Percentiles rank a stretch among this genome's conserved stretches.
phyloP scores from a whole-genome alignment of 2,797 vertebrate genomes.

The Scarus forsteni region DNA sequence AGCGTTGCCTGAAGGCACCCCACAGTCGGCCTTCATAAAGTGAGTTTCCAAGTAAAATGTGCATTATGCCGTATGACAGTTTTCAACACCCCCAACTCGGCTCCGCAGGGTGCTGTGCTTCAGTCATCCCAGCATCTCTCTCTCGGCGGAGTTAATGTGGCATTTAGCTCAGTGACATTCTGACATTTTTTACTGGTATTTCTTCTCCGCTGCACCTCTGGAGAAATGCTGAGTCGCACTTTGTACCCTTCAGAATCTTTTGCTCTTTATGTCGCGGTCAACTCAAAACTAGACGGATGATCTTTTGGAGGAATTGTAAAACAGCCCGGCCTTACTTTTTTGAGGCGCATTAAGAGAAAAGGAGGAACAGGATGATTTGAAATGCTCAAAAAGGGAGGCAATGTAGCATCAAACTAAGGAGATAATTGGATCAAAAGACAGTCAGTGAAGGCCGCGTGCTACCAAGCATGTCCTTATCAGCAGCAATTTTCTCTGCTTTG shows the following conservation, averaged over 20 bases:
- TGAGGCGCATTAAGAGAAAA: slow-evolving; percentile 16
- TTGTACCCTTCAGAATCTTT: slow-evolving; percentile 27
- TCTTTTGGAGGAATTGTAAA: slow-evolving; percentile 24
- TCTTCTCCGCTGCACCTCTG: slow-evolving; percentile 40
- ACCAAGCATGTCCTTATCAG: slow-evolving; percentile 73
- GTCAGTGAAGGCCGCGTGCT: slow-evolving; percentile 54
- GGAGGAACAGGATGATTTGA: slow-evolving; percentile 34
- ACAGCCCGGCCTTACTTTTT: slow-evolving; percentile 18
- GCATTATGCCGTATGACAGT: slow-evolving; percentile 72
- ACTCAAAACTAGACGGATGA: slow-evolving; percentile 30
- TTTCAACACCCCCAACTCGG: slow-evolving; percentile 59
- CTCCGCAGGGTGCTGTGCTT: slow-evolving; percentile 62
- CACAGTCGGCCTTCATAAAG: slow-evolving; percentile 58
- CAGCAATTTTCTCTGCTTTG: slow-evolving; percentile 61
- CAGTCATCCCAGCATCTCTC: slow-evolving; percentile 61
- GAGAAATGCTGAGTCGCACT: slow-evolving; percentile 34
- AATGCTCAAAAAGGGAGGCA: slow-evolving; percentile 40
- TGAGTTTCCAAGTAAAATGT: slow-evolving; percentile 68
- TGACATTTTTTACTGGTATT: slow-evolving; percentile 48
- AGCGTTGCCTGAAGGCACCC: slow-evolving; percentile 64
- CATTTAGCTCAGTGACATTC: slow-evolving; percentile 77
- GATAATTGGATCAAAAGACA: slow-evolving; percentile 71
- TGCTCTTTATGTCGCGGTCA: slow-evolving; percentile 40
- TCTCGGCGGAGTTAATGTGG: slow-evolving; percentile 68
- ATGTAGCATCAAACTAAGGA: slow-evolving; percentile 38